phyloP scores from a whole-genome alignment of 2,797 vertebrate species.

The Gadopsis marmoratus region DNA sequence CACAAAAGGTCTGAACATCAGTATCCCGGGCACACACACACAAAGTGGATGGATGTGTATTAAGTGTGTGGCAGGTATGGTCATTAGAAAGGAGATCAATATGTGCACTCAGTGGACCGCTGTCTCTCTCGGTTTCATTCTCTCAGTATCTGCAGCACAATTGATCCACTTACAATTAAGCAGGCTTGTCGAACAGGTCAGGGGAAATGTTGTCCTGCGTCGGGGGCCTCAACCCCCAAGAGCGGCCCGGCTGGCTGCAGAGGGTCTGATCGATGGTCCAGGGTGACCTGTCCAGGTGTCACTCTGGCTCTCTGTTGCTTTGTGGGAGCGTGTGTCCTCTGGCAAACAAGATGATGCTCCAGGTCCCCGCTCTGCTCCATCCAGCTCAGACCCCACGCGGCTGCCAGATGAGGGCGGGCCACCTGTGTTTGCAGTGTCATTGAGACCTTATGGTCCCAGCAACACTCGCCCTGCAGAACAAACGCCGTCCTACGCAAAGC shows the following conservation, averaged over 20 bases:
- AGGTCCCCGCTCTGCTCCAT: constrained; percentile 8
- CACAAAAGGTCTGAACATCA: constrained; percentile 33
- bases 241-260: constrained; percentile 38
- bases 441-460: constrained; percentile 66
- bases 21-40: constrained; percentile 13
- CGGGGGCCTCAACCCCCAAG: constrained; percentile 35
- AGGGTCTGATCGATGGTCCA: constrained; percentile 69
- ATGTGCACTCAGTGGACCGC: constrained; percentile 62
- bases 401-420: constrained; percentile 63
- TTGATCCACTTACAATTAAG: constrained; percentile 80
- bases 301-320: constrained; percentile 44
- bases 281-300: constrained; percentile 74
- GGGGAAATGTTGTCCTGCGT: constrained; percentile 74
- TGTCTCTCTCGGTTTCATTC: constrained; percentile 62
- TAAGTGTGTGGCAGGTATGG: constrained; percentile 63
- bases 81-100: constrained; percentile 75
- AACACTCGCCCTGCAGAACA: constrained; percentile 41
- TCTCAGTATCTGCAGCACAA: constrained; percentile 71
- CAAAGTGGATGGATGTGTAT: constrained; percentile 36
- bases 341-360: constrained; percentile 47
- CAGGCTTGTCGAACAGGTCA: constrained; percentile 80
- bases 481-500: constrained; percentile 30
- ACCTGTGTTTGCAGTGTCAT: constrained; percentile 77
- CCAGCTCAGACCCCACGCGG: constrained; percentile 43
- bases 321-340: constrained; percentile 59